These are phyloP conservation scores for Drosophila pseudotalamancana DNA, from an alignment of 2,888 invertebrate species.

Conservation along the genomic window DNA sequence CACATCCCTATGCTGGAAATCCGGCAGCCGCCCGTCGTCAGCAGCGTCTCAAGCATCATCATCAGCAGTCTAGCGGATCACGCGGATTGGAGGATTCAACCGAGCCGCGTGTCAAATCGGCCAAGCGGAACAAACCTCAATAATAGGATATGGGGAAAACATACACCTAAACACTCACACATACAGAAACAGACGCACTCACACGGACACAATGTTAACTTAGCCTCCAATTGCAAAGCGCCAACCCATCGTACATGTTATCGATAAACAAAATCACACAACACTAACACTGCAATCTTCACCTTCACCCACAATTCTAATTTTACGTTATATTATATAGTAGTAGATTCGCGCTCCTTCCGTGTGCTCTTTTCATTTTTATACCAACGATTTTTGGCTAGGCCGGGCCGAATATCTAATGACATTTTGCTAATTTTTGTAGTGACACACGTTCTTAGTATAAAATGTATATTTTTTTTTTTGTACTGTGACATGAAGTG, in stretches of 20 bases:
- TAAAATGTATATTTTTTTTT: background rate
- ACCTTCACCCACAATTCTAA: background rate
- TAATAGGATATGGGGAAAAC: constrained; percentile 34
- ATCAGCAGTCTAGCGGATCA: constrained; percentile 32
- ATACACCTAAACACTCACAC: constrained; percentile 2
- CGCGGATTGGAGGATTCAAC: constrained; percentile 31
- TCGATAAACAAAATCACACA: background rate
- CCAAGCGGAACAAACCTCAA: constrained; percentile 58
- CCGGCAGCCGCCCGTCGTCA: constrained; percentile 78
- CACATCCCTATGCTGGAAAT: constrained; percentile 84
- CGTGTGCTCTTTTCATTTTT: background rate
- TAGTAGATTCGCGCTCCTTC: constrained; percentile 2
- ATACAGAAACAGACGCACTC: constrained; percentile 8
- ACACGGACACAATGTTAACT: constrained; percentile 10
- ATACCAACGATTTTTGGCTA: constrained; percentile 11
- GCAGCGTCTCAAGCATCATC: constrained; percentile 80
- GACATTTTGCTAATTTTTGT: background rate
- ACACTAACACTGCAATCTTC: background rate
- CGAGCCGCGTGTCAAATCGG: constrained; percentile 36
- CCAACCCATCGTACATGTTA: constrained; percentile 2
- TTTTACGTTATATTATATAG: background rate
- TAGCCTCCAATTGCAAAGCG: constrained; percentile 29
- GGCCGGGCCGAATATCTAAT: constrained; percentile 17
- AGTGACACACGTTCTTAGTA: background rate
- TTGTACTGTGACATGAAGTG: background rate